phyloP scores from a whole-genome alignment of 2,113 vertebrate genomes.

The Nibea coibor region DNA sequence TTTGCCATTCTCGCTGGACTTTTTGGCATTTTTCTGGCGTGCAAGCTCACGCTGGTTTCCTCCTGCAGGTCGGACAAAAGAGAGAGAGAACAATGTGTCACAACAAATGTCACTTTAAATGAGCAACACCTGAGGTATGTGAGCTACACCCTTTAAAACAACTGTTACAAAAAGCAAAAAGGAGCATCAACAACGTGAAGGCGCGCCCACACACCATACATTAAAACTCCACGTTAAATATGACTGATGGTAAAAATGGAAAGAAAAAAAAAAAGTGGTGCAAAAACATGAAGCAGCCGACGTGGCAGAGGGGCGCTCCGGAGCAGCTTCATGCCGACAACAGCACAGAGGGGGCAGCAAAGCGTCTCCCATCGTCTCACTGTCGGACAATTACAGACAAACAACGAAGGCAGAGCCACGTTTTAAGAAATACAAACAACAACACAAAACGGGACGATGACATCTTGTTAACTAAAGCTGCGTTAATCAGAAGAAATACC shows the following conservation, averaged over 20 bases:
- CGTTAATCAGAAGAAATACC: fast-evolving
- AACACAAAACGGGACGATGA: fast-evolving
- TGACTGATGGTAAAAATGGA: background rate
- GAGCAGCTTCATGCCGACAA: slow-evolving; percentile 28
- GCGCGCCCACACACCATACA: no score
- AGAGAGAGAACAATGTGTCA: background rate
- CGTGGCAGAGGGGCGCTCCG: slow-evolving; percentile 72
- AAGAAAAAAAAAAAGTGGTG: background rate
- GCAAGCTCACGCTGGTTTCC: slow-evolving; percentile 94
- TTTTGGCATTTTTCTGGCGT: slow-evolving; percentile 91
- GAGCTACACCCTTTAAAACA: background rate
- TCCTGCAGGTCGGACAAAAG: slow-evolving; percentile 72
- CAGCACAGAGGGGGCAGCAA: slow-evolving; percentile 15
- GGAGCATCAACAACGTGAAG: fast-evolving
- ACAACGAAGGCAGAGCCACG: background rate
- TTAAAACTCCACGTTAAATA: fast-evolving
- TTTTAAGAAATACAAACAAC: background rate
- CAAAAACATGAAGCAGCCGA: slow-evolving; percentile 50
- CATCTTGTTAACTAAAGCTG: background rate
- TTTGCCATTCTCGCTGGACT: slow-evolving; percentile 84
- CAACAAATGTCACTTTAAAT: background rate
- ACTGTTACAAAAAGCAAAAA: no score
- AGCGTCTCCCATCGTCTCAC: background rate
- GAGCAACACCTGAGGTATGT: background rate
- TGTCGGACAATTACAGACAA: background rate